Base-by-base conservation (phyloP, 2,888 invertebrate genomes). In the Sphecodes monilicornis region DNA sequence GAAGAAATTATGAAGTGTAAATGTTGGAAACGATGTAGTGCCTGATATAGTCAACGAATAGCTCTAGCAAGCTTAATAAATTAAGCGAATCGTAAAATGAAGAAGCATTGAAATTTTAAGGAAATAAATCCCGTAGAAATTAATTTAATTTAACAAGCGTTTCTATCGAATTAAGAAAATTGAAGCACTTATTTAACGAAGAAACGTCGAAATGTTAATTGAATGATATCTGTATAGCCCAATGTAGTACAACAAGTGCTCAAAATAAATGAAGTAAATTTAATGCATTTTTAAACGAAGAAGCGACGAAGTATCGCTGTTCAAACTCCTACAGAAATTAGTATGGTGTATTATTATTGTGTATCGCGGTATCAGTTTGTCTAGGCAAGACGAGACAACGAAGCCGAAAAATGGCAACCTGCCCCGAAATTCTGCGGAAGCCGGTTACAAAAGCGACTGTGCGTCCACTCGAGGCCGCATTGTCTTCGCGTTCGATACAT, bases 401-500 rank as follows among this genome's bases (percentile, higher is more conserved):
- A 70, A 32, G 18, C 16, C 60, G 57, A 60, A 72, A 84, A 84
- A 84, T 84, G 83, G 83, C 83, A 84, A 43, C 1, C 41, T 84
- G 83, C 83, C 73, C 36, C 39, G 72, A 64, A 68, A 83, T 76
- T 82, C 80, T 29, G 74, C 70, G 39, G 64, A 80, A 69, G 64
- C 71, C 13, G 64, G 81, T 84, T 86, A n/a, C 80, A 79, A 74
- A 77, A 81, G 83, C 68, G 68, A 83, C 57, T 57, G 26, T 6
- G 68, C 10, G 80, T 43, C 50, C 46, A 13, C 68, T 50, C 76
- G 70, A 85, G 69, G 78, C 57, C 70, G 87, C 76, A 88, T 82
- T 84, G 84, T 89, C 57, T 57, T 74, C 72, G 64, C 16, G n/a
- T 71, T 57, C 43, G n/a, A 57, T 76, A 84, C 76, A 76, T 76